Evolutionary conservation across 2,797 vertebrate species (phyloP), one percentile per base, ranked within the genome.

Genomic region (Agapornis canus): DNA sequence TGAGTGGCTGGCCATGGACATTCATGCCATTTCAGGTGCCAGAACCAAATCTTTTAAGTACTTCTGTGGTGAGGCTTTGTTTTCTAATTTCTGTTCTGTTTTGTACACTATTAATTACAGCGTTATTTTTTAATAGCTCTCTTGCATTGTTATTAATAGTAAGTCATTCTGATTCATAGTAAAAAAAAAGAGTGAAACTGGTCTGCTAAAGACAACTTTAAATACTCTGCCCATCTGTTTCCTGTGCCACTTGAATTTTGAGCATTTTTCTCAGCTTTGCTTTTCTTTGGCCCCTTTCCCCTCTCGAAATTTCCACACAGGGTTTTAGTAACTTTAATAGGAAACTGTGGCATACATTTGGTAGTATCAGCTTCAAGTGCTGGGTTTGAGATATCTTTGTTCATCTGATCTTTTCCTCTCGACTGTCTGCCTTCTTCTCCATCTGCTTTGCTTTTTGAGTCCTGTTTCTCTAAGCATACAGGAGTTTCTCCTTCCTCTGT

Each of bases 191-290:
- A 92, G 51, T 64, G 72, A 90, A 88, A 68, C 43, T 70, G 29
- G 23, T 68, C 80, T 78, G 57, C 72, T 92, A 90, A 93, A 82
- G 81, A 69, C 45, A 61, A 65, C 59, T 79, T 90, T 6, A 84
- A 75, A 84, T 83, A 69, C 45, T 91, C 76, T 88, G 8, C 37
- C 72, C 82, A 52, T 86, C 76, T 95, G 82, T 83, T 94, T 92
- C 60, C 90, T 85, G 25, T 78, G 31, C 56, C 52, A 35, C 29
- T 72, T 89, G 45, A 95, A 78, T 93, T 59, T 70, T 6, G 3
- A 68, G 57, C 12, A 2, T 73, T 88, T 91, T 90, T 79, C 75
- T 91, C 40, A 64, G 40, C 61, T 92, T 80, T 65, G 8, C 57
- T 86, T 84, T 90, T 31, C 63, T 89, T 82, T 82, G 75, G 42